Evolutionary conservation across 2,113 vertebrate genomes (phyloP), one percentile per base, ranked within the genome.

Genomic region (Melanotaenia duboulayi): DNA sequence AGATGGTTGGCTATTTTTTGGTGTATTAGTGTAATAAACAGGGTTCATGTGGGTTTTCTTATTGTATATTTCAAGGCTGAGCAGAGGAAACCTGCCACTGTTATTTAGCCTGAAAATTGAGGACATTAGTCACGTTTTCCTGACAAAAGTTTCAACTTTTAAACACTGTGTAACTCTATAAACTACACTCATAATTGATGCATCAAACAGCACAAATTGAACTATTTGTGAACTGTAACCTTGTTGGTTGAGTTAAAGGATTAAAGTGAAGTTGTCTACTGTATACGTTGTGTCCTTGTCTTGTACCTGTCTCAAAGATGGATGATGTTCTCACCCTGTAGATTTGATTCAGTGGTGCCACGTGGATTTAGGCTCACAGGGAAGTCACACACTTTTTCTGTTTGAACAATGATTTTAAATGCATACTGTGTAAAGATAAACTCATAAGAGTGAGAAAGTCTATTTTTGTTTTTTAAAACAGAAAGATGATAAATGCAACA

Each of bases 231-330:
- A 65, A 40, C 13, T 65, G 40, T 63, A 23, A 73, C 40, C 40
- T 14, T 64, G 40, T 28, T 65, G 25, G 28, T 75, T 51, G 40
- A 64, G 48, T 42, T 63, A n/a, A 40, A 25, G 0, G 37, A 37
- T 72, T 49, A 23, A 52, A n/a, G 42, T 56, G 20, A 22, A 40
- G 28, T 25, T 16, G 24, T n/a, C n/a, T 11, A 35, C 32, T 35
- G 32, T 35, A 59, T 44, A 28, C 12, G 25, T 4, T 61, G 48
- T 7, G 52, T 65, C 35, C 37, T 56, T 42, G 24, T 49, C 13
- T 10, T 62, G 40, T 66, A 40, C 66, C 42, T 63, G 72, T 65
- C 69, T 40, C 59, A 44, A 65, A 72, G 68, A 87, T 69, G 57
- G 69, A 81, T 81, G 66, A 39, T 60, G 64, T 40, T 68, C 59